phyloP scores from a whole-genome alignment of 2,797 vertebrate species.

The Eurystomus glaucurus region DNA sequence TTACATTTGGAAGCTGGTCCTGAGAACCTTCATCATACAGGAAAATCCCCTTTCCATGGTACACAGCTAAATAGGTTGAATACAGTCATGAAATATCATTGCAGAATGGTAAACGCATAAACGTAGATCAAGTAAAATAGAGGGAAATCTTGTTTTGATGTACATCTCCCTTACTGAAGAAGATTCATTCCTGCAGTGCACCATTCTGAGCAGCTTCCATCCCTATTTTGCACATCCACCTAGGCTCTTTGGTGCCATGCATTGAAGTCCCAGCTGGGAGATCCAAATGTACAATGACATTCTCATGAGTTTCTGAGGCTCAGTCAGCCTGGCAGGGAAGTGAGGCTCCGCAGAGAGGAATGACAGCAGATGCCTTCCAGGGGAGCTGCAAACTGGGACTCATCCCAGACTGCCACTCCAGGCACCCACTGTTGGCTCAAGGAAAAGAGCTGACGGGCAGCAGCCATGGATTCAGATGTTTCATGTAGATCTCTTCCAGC shows the following conservation, averaged over 20 bases:
- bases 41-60: background rate
- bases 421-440: background rate
- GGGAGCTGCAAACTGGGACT: background rate
- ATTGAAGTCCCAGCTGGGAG: background rate
- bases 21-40: background rate
- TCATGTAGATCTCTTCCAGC: background rate
- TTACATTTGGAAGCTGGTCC: background rate
- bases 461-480: background rate
- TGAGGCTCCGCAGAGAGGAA: background rate
- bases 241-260: background rate
- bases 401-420: background rate
- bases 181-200: background rate
- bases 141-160: background rate
- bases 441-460: background rate
- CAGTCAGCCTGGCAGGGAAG: background rate
- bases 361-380: slow-evolving; percentile 41
- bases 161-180: background rate
- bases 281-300: background rate
- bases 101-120: background rate
- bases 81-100: background rate
- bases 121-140: background rate
- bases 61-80: background rate
- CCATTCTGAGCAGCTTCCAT: background rate
- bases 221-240: background rate
- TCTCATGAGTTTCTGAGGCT: background rate